Base-by-base conservation (phyloP, 2,888 invertebrate genomes). In the Brachypalpus laphriformis region DNA sequence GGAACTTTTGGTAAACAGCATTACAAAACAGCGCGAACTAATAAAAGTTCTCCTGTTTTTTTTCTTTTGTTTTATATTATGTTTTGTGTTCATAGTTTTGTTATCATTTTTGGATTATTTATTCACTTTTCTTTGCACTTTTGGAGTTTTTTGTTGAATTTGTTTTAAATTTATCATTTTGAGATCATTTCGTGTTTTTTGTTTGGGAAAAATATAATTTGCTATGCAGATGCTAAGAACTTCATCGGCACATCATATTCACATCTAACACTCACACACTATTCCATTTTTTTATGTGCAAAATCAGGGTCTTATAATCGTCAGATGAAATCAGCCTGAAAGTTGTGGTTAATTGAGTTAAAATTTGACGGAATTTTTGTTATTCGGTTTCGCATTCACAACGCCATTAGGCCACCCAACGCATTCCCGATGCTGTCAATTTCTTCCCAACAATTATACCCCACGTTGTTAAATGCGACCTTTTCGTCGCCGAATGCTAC, bases 1-100 rank as follows among this genome's bases (percentile, higher is more conserved):
- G 81, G 93, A 94, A 88, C 88, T 94, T 88, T 91, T 93, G 93
- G 94, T 94, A 89, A 87, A 88, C 77, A 85, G 59, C 66, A 78
- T 72, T 81, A 8, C 4, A 54, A 74, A 65, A 51, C 70, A 81
- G 75, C 11, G 57, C 65, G 68, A 57, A 57, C 75, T 70, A 14
- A 47, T 45, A 25, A 47, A 66, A 74, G 74, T 57, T 59, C 37
- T 25, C 14, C 49, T 66, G 45, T 20, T 42, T 61, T n/a, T 57
- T 65, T 14, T 4, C 34, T 49, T 56, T 54, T 8, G 20, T 40
- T 54, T 56, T 57, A 45, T 56, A 49, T 22, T 72, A n/a, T 37
- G 37, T 34, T 25, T 56, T 71, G 22, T 72, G 18, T 59, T 74
- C 31, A 57, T 66, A 42, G 2, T 54, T 56, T 71, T 37, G 14